A percentile compares a stretch with the other conserved stretches of the same genome.
Conservation (phyloP, 1,140 invertebrate genomes). For the Nomia melanderi region DNA sequence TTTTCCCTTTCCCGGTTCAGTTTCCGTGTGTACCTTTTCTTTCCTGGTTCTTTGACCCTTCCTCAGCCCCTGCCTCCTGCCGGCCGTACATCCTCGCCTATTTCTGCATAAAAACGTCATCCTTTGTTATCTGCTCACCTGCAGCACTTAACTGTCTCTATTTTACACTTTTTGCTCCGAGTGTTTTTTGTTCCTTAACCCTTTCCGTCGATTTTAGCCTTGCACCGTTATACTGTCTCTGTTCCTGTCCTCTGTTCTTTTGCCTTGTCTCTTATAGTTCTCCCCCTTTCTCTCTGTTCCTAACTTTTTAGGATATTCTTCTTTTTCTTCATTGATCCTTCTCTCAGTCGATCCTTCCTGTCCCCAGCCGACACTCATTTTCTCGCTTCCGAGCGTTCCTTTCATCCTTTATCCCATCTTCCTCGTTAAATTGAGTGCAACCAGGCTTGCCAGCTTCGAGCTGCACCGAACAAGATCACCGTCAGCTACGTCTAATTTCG, state of each 20-base stretch:
- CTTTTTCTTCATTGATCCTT: neutral
- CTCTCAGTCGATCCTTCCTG: neutral
- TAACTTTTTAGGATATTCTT: too few relatives aligned
- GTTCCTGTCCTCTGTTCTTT: too few relatives aligned
- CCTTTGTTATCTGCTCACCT: slow-evolving; percentile 31
- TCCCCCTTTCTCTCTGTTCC: too few relatives aligned
- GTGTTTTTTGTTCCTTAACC: slow-evolving; percentile 8
- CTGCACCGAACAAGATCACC: neutral
- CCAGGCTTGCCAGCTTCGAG: slow-evolving; percentile 1
- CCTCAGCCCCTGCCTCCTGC: neutral
- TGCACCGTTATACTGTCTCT: too few relatives aligned
- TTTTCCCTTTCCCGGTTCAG: slow-evolving; percentile 16
- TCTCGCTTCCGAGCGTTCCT: neutral
- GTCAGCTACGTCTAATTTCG: slow-evolving; percentile 49
- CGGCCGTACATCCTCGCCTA: neutral
- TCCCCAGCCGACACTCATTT: neutral
- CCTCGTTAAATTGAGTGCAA: too few relatives aligned
- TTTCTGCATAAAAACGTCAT: slow-evolving; percentile 20
- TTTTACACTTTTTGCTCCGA: slow-evolving; percentile 1
- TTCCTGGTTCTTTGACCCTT: slow-evolving; percentile 8
- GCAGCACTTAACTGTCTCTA: slow-evolving; percentile 12
- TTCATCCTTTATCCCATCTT: neutral
- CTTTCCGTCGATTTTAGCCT: neutral
- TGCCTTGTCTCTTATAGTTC: too few relatives aligned
- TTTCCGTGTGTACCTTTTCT: neutral